Evolutionary conservation across 2,113 vertebrate genomes (phyloP), one percentile per base, ranked within the genome.

Genomic region (Pteronura brasiliensis): DNA sequence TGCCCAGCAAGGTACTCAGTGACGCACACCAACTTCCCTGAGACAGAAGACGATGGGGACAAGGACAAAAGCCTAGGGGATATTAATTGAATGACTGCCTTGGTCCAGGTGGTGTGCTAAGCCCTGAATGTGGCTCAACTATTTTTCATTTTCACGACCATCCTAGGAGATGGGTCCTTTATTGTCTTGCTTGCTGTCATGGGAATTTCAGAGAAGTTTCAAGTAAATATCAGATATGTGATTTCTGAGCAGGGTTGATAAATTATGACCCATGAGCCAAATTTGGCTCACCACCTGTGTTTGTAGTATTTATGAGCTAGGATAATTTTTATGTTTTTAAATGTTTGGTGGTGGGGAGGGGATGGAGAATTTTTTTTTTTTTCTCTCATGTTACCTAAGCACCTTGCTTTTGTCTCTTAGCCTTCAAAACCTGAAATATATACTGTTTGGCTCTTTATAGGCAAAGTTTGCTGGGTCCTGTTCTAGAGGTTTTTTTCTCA

Each of bases 61-160:
- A 9, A 20, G 47, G 67, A 17, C 12, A 25, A 31, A 39, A 11
- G 31, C 36, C 4, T 18, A 29, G 36, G 7, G 14, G 4, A 1
- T 7, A 0, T 59, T 74, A 23, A 14, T 8, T 3, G 15, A 86
- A 15, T 1, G 8, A 0, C 0, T 20, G 29, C 29, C 86, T 52
- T 69, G 18, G 7, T 17, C 72, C 47, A 7, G 7, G 29, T 11
- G 34, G 5, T 23, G 0, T 25, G 15, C 9, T 21, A 10, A n/a
- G 21, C 39, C 1, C 7, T 1, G 18, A 36, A 34, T 0, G 0
- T 0, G 9, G 31, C 12, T 10, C n/a, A 29, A 3, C n/a, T 18
- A 2, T 11, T 63, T 89, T 74, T 86, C 29, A 3, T 81, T 59
- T 36, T 71, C 17, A 18, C 11, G 14, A 1, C 47, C 79, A 15